A percentile compares a stretch with the other conserved stretches of the same genome.
phyloP scores from a whole-genome alignment of 2,797 vertebrate genomes.

The Ambastaia sidthimunki region DNA sequence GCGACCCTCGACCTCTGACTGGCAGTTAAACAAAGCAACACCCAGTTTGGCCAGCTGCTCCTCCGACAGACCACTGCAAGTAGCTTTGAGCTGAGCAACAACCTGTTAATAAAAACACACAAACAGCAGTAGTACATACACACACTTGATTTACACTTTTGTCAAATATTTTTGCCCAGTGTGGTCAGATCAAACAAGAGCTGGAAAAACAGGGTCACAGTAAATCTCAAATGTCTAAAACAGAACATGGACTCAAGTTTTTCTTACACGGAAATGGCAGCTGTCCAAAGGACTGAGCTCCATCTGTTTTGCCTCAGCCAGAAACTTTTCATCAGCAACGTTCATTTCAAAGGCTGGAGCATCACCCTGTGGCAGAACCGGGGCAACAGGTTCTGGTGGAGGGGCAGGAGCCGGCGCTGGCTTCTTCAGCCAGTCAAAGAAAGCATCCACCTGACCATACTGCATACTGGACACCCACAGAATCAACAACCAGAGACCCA shows the following conservation, averaged over 20 bases:
- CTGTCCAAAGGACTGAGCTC: conserved; percentile 72
- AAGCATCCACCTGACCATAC: conserved; percentile 59
- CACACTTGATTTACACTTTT: no score
- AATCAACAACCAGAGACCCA: conserved; percentile 52
- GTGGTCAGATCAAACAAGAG: no score
- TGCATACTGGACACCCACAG: conserved; percentile 58
- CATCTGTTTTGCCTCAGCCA: conserved; percentile 70
- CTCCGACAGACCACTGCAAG: conserved; percentile 76
- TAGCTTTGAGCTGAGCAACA: conserved; percentile 68
- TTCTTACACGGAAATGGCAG: conserved; percentile 71
- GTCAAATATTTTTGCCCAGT: no score
- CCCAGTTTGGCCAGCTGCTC: conserved; percentile 82
- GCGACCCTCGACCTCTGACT: conserved; percentile 76
- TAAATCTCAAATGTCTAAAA: no score
- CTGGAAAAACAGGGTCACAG: no score
- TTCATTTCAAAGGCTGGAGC: conserved; percentile 74
- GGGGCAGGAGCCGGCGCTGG: conserved; percentile 26
- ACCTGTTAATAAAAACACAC: conserved; percentile 68
- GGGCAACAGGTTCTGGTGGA: conserved; percentile 25
- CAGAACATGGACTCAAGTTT: no score
- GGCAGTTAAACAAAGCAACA: conserved; percentile 80
- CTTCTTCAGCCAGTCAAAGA: conserved; percentile 79
- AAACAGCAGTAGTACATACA: no score
- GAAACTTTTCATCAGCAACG: conserved; percentile 71
- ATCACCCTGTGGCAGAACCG: conserved; percentile 41